A percentile compares a stretch with the other conserved stretches of the same genome.
These are phyloP conservation scores for Ispidina picta DNA, from an alignment of 2,797 vertebrate genomes.

Conservation along the genomic window DNA sequence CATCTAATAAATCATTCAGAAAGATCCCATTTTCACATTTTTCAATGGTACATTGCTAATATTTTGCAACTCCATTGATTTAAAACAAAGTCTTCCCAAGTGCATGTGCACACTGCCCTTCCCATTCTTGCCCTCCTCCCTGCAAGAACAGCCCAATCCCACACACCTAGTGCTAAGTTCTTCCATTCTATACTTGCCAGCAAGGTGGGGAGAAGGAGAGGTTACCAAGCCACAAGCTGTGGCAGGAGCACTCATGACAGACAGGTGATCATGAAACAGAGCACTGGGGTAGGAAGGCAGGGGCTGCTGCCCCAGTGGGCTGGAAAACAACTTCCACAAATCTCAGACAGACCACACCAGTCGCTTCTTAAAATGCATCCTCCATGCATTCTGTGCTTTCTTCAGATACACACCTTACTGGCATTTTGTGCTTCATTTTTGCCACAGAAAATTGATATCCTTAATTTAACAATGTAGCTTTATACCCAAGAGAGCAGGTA, in stretches of 20 bases:
- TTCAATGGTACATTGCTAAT: not conserved
- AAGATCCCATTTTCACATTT: not conserved
- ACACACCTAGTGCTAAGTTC: no score
- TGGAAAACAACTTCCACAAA: not conserved
- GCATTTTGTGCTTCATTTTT: not conserved
- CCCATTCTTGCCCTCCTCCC: not conserved
- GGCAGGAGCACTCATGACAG: not conserved
- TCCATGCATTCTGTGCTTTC: not conserved
- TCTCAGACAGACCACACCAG: not conserved
- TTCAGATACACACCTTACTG: not conserved
- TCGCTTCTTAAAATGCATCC: not conserved
- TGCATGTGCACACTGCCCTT: not conserved
- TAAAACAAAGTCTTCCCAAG: not conserved
- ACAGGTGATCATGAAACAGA: not conserved
- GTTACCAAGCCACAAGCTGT: rapidly evolving
- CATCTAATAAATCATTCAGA: not conserved
- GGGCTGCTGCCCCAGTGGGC: not conserved
- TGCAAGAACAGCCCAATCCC: not conserved
- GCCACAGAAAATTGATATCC: not conserved
- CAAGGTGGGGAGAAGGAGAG: not conserved
- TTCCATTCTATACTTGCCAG: not conserved
- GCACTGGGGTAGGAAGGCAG: not conserved
- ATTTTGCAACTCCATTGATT: not conserved
- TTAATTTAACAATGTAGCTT: not conserved
- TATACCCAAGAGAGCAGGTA: not conserved